Evolutionary conservation across 1,140 invertebrate genomes (phyloP), one percentile per base, ranked within the genome.

Genomic region (Plodia interpunctella): DNA sequence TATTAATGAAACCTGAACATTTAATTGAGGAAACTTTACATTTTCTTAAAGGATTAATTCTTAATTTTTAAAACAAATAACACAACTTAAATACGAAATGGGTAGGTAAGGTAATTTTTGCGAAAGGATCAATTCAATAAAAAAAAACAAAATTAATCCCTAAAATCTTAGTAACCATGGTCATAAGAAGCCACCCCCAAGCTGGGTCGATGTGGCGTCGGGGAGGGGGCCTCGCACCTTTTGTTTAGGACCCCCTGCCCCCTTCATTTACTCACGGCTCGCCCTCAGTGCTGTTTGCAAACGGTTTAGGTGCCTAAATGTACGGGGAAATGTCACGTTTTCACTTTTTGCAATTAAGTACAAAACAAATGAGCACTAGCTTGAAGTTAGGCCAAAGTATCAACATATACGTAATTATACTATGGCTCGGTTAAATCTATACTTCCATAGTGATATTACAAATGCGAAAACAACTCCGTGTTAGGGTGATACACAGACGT

Each of bases 241-340:
- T 86, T 86, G 82, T 85, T 87, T 87, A 87, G 83, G 76, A 68
- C 82, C 76, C 82, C 74, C 62, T 53, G 74, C 80, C 68, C 68
- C 72, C 66, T 78, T 87, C 81, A 87, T 86, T 88, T 87, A 81
- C 84, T 79, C 78, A 72, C 74, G 72, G 63, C 74, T 70, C 70
- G 68, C 70, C 78, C 79, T 78, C 80, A 79, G 80, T 83, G 78
- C 74, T 88, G 83, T 88, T 86, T 88, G 80, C 80, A 72, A 84
- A 84, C 80, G 83, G 81, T 88, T 88, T 86, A 84, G 81, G 81
- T 86, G 84, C 78, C 81, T 84, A 84, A 83, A 83, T 87, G 80
- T 82, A 78, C 61, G 78, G 76, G 81, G 75, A 84, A 84, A 86
- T 88, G 83, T 88, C 85, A 80, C 78, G 80, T 72, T 88, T 84